A percentile compares a stretch with the other conserved stretches of the same genome.
Evolutionary conservation across 2,113 vertebrate species (phyloP).

Genomic region (Bombycilla garrulus): DNA sequence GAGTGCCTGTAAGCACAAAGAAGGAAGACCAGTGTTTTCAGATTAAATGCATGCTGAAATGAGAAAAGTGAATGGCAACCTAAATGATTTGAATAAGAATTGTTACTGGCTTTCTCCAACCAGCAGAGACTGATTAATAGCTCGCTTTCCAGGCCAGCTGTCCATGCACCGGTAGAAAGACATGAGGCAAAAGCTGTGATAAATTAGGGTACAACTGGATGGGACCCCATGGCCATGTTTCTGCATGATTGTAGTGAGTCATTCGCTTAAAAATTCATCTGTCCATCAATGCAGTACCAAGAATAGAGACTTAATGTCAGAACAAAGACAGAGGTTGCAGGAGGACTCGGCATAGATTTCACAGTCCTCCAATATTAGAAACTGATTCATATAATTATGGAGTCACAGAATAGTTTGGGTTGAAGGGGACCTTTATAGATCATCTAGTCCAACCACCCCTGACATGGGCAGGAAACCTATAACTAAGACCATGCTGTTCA

Average conservation of each 20-base stretch:
- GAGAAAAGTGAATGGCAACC: slow-evolving; percentile 15
- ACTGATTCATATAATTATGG: not conserved
- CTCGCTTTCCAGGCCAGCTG: slow-evolving; percentile 34
- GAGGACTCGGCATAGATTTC: not conserved
- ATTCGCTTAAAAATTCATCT: slow-evolving; percentile 49
- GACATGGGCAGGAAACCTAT: not conserved
- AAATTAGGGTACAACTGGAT: slow-evolving; percentile 43
- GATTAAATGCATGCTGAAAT: slow-evolving; percentile 11
- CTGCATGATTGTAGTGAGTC: slow-evolving; percentile 49
- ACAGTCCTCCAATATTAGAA: not conserved
- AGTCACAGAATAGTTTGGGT: not conserved
- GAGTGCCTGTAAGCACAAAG: not conserved
- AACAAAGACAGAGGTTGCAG: not conserved
- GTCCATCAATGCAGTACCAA: slow-evolving; percentile 5
- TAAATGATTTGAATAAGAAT: slow-evolving; percentile 43
- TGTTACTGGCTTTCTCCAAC: slow-evolving; percentile 9
- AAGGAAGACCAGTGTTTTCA: not conserved
- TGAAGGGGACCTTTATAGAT: not conserved
- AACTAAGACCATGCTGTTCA: not conserved
- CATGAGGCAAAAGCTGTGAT: slow-evolving; percentile 17
- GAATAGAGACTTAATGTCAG: slow-evolving; percentile 15
- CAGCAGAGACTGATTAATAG: slow-evolving; percentile 58
- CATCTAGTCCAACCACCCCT: not conserved
- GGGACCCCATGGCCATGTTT: slow-evolving; percentile 30
- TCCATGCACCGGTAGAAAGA: not conserved